Conservation (phyloP, 2,113 vertebrate genomes). For the Chitala chitala region DNA sequence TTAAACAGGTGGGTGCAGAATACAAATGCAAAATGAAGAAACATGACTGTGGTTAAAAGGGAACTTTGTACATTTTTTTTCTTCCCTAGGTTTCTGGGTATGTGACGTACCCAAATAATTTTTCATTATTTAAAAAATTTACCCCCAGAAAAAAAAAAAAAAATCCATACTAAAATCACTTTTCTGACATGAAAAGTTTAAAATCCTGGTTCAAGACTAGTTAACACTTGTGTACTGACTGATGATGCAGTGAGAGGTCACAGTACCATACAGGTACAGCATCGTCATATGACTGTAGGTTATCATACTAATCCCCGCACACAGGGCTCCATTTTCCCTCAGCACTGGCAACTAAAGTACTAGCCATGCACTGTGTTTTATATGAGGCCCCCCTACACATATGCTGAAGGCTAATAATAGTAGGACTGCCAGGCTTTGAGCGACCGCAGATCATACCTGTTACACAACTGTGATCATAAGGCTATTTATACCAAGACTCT, state of each 20-base stretch:
- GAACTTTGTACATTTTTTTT: too few species aligned
- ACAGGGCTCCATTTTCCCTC: neutral
- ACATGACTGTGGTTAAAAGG: too few species aligned
- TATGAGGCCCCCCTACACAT: neutral
- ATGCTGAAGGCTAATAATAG: constrained; percentile 23
- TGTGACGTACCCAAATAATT: too few species aligned
- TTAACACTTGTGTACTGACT: too few species aligned
- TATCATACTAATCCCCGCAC: neutral
- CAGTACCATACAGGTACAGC: too few species aligned
- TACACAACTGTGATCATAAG: neutral
- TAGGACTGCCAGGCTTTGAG: neutral
- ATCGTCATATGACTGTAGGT: neutral
- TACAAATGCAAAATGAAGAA: too few species aligned
- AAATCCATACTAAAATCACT: neutral
- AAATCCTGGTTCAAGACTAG: too few species aligned
- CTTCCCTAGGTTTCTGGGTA: too few species aligned
- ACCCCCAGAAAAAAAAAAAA: neutral
- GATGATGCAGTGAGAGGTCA: too few species aligned
- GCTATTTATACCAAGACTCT: constrained; percentile 19
- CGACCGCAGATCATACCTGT: neutral
- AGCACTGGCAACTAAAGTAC: neutral
- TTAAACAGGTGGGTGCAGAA: too few species aligned
- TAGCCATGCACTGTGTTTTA: neutral
- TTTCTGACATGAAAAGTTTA: too few species aligned
- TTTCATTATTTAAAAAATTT: too few species aligned